Evolutionary conservation across 2,113 vertebrate species (phyloP).

Genomic region (Erpornis zantholeuca): DNA sequence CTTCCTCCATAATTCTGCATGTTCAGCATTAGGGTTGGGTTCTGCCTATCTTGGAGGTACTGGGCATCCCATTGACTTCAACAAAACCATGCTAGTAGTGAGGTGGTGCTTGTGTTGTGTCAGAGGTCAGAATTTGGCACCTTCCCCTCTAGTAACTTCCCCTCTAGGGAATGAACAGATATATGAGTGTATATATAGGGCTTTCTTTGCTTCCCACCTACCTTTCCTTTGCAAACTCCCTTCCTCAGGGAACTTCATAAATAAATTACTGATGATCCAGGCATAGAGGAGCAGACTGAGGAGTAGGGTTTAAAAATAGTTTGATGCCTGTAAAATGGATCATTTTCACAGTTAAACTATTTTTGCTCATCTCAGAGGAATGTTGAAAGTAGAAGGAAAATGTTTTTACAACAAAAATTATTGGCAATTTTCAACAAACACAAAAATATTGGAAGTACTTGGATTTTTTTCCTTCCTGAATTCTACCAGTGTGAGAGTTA

Average conservation of each 20-base stretch:
- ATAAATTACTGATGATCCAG: conserved; percentile 29
- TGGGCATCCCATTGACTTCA: neutral
- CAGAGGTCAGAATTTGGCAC: neutral
- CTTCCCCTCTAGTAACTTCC: neutral
- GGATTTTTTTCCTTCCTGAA: neutral
- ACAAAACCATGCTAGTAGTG: neutral
- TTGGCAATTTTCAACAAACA: conserved; percentile 32
- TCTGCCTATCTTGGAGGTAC: neutral
- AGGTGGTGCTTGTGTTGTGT: neutral
- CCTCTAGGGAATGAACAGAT: neutral
- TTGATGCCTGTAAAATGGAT: conserved; percentile 37
- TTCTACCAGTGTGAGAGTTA: neutral
- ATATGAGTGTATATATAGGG: neutral
- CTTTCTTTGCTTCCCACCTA: neutral
- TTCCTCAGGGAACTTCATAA: conserved; percentile 1
- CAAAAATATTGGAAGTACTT: neutral
- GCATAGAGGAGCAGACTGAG: conserved; percentile 29
- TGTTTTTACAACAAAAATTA: conserved; percentile 55
- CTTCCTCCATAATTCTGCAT: neutral
- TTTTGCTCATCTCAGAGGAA: conserved; percentile 38
- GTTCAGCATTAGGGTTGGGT: neutral
- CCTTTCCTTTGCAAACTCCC: neutral
- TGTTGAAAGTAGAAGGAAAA: conserved; percentile 25
- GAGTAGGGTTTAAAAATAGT: conserved; percentile 48
- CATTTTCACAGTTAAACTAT: conserved; percentile 44